These are phyloP conservation scores for Benthosema pterotum DNA, from an alignment of 2,797 vertebrate species.

Conservation along the genomic window DNA sequence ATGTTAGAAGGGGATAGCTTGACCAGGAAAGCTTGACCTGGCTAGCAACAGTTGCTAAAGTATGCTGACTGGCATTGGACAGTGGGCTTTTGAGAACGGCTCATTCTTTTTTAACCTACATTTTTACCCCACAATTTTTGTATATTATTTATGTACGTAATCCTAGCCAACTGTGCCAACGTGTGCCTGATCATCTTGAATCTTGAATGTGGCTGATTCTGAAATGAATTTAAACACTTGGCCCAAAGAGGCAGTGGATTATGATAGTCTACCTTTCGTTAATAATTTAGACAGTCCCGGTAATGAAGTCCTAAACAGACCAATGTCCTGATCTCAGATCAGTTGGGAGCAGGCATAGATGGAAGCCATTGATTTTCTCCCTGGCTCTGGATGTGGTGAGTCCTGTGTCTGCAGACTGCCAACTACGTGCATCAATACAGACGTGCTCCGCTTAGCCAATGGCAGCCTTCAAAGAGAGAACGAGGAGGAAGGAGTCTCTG, in stretches of 20 bases:
- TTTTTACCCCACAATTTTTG: too few relatives aligned
- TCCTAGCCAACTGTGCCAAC: too few relatives aligned
- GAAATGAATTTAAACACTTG: slow-evolving; percentile 31
- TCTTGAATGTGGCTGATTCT: slow-evolving; percentile 28
- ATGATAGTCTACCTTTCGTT: slow-evolving; percentile 49
- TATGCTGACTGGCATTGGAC: too few relatives aligned
- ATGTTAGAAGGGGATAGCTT: too few relatives aligned
- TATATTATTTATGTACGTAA: too few relatives aligned
- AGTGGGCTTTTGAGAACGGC: too few relatives aligned
- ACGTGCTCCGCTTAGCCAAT: slow-evolving; percentile 70
- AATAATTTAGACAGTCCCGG: slow-evolving; percentile 60
- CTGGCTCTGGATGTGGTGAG: slow-evolving; percentile 64
- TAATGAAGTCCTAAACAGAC: slow-evolving; percentile 71
- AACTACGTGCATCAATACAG: slow-evolving; percentile 73
- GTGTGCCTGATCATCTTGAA: too few relatives aligned
- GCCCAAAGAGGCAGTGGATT: slow-evolving; percentile 59
- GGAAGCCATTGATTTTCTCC: slow-evolving; percentile 76
- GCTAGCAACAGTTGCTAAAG: too few relatives aligned
- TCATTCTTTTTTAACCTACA: too few relatives aligned
- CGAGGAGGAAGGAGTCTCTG: slow-evolving; percentile 34
- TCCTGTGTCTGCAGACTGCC: slow-evolving; percentile 71
- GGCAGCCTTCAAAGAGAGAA: slow-evolving; percentile 64
- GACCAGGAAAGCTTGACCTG: too few relatives aligned
- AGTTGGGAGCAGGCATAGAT: slow-evolving; percentile 50
- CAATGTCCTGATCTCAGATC: slow-evolving; percentile 52